Evolutionary conservation across 2,888 invertebrate genomes (phyloP).

Genomic region (Cylloceria caligata): DNA sequence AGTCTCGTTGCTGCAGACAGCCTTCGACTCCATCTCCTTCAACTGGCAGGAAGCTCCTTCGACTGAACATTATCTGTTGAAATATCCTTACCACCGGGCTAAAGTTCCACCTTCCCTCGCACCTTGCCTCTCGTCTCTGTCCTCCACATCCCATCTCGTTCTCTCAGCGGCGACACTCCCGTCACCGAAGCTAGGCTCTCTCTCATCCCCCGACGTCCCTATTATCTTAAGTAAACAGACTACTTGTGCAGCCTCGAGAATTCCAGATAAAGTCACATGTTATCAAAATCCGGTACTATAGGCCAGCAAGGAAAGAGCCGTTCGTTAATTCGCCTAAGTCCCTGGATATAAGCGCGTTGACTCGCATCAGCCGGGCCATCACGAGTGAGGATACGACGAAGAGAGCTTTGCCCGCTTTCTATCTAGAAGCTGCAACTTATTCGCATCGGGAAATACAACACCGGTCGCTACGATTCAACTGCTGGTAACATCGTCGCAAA

Average conservation of each 20-base stretch:
- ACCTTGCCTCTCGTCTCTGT: slow-evolving; percentile 9
- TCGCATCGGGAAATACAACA: slow-evolving; percentile 43
- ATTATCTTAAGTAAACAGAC: slow-evolving; percentile 83
- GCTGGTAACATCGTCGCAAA: slow-evolving; percentile 37
- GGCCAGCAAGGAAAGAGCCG: slow-evolving; percentile 52
- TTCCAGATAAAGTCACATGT: slow-evolving; percentile 82
- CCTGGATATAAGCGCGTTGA: slow-evolving; percentile 59
- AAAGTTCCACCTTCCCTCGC: slow-evolving; percentile 45
- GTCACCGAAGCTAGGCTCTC: slow-evolving; percentile 19
- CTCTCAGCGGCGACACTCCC: slow-evolving; percentile 25
- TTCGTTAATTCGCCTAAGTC: slow-evolving; percentile 66
- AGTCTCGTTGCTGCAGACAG: background rate
- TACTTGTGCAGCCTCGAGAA: slow-evolving; percentile 78
- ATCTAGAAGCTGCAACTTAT: slow-evolving; percentile 11
- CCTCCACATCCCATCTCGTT: slow-evolving; percentile 44
- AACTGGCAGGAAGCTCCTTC: slow-evolving; percentile 43
- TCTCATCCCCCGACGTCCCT: slow-evolving; percentile 70
- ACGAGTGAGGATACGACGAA: slow-evolving; percentile 11
- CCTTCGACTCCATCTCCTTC: slow-evolving; percentile 36
- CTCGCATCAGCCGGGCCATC: slow-evolving; percentile 40
- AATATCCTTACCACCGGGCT: slow-evolving; percentile 61
- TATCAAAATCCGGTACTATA: slow-evolving; percentile 80
- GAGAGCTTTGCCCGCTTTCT: slow-evolving; percentile 23
- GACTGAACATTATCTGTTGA: slow-evolving; percentile 51
- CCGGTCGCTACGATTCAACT: slow-evolving; percentile 35